Evolutionary conservation across 2,888 invertebrate genomes (phyloP), one percentile per base, ranked within the genome.

Genomic region (Drosophila anomalipes): DNA sequence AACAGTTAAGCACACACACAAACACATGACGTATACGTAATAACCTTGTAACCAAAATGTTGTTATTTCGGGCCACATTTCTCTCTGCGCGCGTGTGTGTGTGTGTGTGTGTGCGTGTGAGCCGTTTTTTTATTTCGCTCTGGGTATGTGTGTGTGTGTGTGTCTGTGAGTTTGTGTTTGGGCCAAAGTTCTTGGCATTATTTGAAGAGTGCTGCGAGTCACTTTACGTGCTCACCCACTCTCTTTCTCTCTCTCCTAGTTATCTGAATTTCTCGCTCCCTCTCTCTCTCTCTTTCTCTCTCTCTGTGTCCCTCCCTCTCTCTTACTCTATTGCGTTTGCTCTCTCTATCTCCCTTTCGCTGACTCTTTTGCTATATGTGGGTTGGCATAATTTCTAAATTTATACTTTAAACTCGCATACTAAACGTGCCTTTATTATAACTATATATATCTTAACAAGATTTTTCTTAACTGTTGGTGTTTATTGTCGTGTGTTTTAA

Each of bases 21-120:
- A 77, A 81, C 78, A 81, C 84, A 81, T 84, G 81, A 59, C 89
- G 87, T 89, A 89, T 90, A 89, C 90, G 89, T 88, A 88, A 83
- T 84, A 84, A 90, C 88, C 88, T 88, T 88, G 88, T 88, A 88
- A 91, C 88, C 83, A 91, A 88, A 88, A 87, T 89, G 85, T 85
- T 90, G 85, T 87, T 87, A 90, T 88, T 86, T 86, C 86, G 90
- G 86, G 90, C 81, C 77, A 74, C 83, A 85, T 83, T 76, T 79
- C 61, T 57, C 19, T 54, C 33, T 58, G 16, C 65, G 66, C 44
- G n/a, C 60, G 54, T 70, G 39, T 75, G 62, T 75, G 57, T 33
- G 62, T 70, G 57, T 57, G 60, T 58, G 59, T 58, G 56, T 70
- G 56, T 64, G 58, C 56, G 56, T 70, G 58, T 57, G 54, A 60